Evolutionary conservation across 2,113 vertebrate species (phyloP), one percentile per base, ranked within the genome.

Genomic region (Austrofundulus limnaeus): DNA sequence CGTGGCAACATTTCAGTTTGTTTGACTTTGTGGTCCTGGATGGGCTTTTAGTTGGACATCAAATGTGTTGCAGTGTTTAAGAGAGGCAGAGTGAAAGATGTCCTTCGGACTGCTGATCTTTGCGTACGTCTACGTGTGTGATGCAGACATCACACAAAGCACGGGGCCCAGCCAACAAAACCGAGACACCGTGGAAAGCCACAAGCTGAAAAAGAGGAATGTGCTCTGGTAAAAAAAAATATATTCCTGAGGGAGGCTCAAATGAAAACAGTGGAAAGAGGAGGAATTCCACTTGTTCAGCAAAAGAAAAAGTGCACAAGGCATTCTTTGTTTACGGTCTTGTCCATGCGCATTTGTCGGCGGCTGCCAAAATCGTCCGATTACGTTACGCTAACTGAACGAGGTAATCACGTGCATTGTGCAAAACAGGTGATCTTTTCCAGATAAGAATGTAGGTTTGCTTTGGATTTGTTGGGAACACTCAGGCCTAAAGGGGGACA

Each of bases 221-320:
- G 78, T 61, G 65, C 70, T 52, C 78, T 56, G 81, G 76, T 74
- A 72, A 87, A 90, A 87, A 83, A n/a, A n/a, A n/a, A n/a, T n/a
- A n/a, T 83, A 86, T 87, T 88, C 87, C 81, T 72, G 65, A 67
- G 84, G 78, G 84, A 84, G 82, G 75, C 79, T 78, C 60, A 77
- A 85, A 87, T 72, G 49, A 82, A 86, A 89, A 82, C 75, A 91
- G 61, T 78, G 78, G 72, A 80, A 86, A 78, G 58, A 82, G 45
- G 61, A 84, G 84, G 74, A 88, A 88, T 87, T 88, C 64, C 82
- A 90, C 72, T 84, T 74, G 81, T 86, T 88, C 81, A 82, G 85
- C 87, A 53, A 72, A 68, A 78, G 70, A 70, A 78, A 48, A 71
- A 55, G 65, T 25, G 58, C 78, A 88, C 84, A 89, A 88, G 72